phyloP scores from a whole-genome alignment of 2,797 vertebrate genomes.

The Ceryle rudis region DNA sequence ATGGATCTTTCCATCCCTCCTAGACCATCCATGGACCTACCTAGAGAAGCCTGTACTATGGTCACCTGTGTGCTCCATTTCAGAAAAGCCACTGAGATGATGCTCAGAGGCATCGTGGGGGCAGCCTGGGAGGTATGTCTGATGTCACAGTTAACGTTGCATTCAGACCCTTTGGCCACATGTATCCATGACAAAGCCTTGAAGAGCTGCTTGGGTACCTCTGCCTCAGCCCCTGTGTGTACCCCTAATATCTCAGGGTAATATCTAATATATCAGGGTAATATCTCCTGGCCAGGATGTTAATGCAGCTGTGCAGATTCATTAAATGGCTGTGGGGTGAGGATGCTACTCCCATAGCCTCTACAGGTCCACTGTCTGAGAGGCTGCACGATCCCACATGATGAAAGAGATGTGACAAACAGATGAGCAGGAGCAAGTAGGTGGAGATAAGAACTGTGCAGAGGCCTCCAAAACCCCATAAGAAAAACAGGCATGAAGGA shows the following conservation, averaged over 20 bases:
- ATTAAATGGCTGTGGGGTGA: not conserved
- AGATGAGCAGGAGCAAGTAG: not conserved
- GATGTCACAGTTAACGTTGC: not conserved
- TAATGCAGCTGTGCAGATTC: not conserved
- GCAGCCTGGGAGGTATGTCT: not conserved
- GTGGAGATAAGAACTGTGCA: not conserved
- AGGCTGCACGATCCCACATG: not conserved
- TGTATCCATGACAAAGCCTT: not conserved
- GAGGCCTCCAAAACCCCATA: not conserved
- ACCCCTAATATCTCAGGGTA: not conserved
- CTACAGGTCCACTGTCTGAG: not conserved
- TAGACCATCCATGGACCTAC: not conserved
- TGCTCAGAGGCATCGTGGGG: not conserved
- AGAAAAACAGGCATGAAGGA: not conserved
- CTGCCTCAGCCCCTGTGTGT: not conserved
- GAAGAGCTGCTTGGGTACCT: not conserved
- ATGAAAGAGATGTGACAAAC: not conserved
- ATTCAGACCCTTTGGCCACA: not conserved
- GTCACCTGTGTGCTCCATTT: not conserved
- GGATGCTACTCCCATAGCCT: not conserved
- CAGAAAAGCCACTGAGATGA: not conserved
- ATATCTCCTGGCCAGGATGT: not conserved
- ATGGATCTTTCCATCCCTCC: not conserved
- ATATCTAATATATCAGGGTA: not conserved
- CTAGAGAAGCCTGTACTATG: not conserved